Evolutionary conservation across 2,797 vertebrate genomes (phyloP), one percentile per base, ranked within the genome.

Genomic region (Austrolebias charrua): DNA sequence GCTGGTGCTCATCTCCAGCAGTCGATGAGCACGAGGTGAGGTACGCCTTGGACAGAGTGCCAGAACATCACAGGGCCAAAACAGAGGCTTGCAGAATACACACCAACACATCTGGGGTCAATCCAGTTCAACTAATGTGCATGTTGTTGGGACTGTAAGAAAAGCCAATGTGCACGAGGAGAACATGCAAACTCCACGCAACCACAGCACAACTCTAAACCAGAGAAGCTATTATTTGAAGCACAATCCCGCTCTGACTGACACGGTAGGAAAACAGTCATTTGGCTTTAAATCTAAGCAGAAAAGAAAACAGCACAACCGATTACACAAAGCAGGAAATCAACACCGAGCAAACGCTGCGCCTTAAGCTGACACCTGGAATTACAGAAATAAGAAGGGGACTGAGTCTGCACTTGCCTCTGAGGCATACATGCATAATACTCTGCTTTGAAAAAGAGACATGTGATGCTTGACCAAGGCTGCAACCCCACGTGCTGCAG

Each of bases 271-370:
- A 68, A 77, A 82, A 66, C 63, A 73, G 33, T 58, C 40, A 66
- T 73, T 71, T 70, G 45, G 57, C 66, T 43, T 78, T 16, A 69
- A 60, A 63, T 13, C 69, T 57, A 58, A 77, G 75, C 42, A 58
- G 60, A 44, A 70, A 60, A 76, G 55, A 70, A 78, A 84, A 80
- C 64, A 69, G 58, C 55, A 72, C 65, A 74, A 78, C 56, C 63
- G 64, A 62, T 61, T 62, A 75, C 57, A 76, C 55, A 76, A 79
- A 84, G 63, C 75, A 82, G 48, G 67, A 85, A 84, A 89, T 85
- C 79, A 81, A 86, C 86, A 80, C 10, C 50, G 33, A 55, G 69
- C 69, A 72, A 72, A 57, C 63, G 63, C 45, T 55, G 50, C 45
- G 69, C 57, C 63, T 80, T 57, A 66, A 80, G 72, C 65, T 60